A percentile compares a stretch with the other conserved stretches of the same genome.
Conservation (phyloP, 2,888 invertebrate species). For the Ctenicera cuprea region DNA sequence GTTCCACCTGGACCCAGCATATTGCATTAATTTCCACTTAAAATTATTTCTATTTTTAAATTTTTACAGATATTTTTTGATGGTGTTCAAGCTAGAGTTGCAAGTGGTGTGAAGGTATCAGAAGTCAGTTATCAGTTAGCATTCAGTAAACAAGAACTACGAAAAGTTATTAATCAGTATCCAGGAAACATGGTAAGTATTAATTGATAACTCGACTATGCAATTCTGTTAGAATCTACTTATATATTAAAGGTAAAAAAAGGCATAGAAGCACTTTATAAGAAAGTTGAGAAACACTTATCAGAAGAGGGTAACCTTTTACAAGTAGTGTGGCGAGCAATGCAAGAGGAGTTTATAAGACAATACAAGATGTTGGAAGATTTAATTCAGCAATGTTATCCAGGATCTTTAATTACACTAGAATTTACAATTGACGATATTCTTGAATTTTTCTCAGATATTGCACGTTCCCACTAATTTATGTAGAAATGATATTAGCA, state of each 20-base stretch:
- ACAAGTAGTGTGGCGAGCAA: slow-evolving; percentile 98
- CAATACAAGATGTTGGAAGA: slow-evolving; percentile 96
- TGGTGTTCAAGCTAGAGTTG: slow-evolving; percentile 94
- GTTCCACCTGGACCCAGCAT: too few species aligned
- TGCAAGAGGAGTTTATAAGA: slow-evolving; percentile 99
- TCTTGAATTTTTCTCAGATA: slow-evolving; percentile 97
- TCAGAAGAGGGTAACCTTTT: slow-evolving; percentile 95
- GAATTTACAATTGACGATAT: slow-evolving; percentile 98
- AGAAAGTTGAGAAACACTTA: slow-evolving; percentile 97
- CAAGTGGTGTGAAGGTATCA: slow-evolving; percentile 95
- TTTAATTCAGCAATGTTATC: slow-evolving; percentile 96
- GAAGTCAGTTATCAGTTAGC: slow-evolving; percentile 99
- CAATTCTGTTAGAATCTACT: background rate
- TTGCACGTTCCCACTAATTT: slow-evolving; percentile 92
- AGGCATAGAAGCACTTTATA: slow-evolving; percentile 93
- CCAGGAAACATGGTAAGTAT: slow-evolving; percentile 80
- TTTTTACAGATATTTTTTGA: slow-evolving; percentile 93
- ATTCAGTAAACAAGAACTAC: slow-evolving; percentile 96
- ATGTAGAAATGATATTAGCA: background rate
- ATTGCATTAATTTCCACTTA: background rate
- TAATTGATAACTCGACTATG: background rate
- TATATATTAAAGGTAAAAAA: slow-evolving; percentile 83
- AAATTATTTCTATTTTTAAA: too few species aligned
- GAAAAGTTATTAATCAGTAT: slow-evolving; percentile 95
- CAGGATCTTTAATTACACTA: slow-evolving; percentile 93